These are phyloP conservation scores for Euborellia annulipes DNA, from an alignment of 1,140 invertebrate species.

Conservation along the genomic window DNA sequence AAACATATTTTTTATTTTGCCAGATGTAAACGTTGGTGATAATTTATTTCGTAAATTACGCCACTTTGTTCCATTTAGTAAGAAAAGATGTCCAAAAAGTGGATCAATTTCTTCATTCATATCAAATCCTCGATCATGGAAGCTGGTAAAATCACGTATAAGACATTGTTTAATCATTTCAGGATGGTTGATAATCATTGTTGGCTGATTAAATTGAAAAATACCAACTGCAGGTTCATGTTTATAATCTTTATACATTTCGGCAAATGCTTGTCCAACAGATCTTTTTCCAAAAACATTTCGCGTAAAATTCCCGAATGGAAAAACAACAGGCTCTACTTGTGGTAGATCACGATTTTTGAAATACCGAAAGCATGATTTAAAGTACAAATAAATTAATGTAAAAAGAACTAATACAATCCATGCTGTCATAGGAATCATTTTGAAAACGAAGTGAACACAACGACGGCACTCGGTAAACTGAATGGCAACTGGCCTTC, in stretches of 20 bases:
- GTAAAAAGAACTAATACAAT: no score
- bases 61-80: conserved; percentile 23
- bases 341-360: conserved; percentile 25
- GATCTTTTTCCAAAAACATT: no score
- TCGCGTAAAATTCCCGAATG: conserved; percentile 18
- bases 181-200: conserved; percentile 31
- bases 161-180: conserved; percentile 31
- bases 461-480: no score
- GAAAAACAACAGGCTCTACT: conserved; percentile 19
- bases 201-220: conserved; percentile 28
- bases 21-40: conserved; percentile 31
- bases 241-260: neutral
- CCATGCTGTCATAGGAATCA: no score
- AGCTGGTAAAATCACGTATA: conserved; percentile 34
- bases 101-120: conserved; percentile 9
- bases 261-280: neutral
- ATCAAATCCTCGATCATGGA: conserved; percentile 30
- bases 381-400: no score
- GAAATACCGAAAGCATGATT: conserved; percentile 26
- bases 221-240: conserved; percentile 24
- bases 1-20: conserved; percentile 29
- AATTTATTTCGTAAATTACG: conserved; percentile 27
- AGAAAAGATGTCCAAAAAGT: conserved; percentile 10
- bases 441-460: no score
- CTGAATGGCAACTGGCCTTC: no score